These are phyloP conservation scores for Onychorhynchus coronatus DNA, from an alignment of 2,113 vertebrate species.

Conservation along the genomic window DNA sequence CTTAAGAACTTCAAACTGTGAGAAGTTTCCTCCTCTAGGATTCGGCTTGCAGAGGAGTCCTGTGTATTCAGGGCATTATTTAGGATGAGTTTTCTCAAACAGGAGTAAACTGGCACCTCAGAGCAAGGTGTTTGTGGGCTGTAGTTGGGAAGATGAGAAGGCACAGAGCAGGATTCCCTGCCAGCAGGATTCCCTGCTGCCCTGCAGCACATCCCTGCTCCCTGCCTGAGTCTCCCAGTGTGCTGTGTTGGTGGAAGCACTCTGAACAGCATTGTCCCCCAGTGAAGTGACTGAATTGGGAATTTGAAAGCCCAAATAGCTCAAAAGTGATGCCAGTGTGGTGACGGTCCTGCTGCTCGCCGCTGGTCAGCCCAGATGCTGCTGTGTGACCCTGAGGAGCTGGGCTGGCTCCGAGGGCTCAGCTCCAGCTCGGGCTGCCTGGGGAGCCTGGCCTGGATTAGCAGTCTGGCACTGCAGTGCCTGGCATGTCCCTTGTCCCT, in stretches of 20 bases:
- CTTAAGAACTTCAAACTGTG: not conserved
- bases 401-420: not conserved
- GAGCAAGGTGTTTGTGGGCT: not conserved
- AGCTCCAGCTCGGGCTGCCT: not conserved
- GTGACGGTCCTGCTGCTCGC: not conserved
- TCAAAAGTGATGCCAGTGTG: fast-evolving
- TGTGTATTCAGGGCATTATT: not conserved
- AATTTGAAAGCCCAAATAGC: not conserved
- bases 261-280: not conserved
- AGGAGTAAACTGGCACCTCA: not conserved
- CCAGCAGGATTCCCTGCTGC: not conserved
- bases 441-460: not conserved
- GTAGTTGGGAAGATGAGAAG: not conserved
- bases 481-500: not conserved
- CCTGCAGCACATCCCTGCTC: not conserved
- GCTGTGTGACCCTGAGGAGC: not conserved
- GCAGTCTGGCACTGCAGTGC: not conserved
- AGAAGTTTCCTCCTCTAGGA: not conserved
- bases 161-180: not conserved
- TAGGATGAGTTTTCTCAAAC: not conserved
- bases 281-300: not conserved
- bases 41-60: not conserved
- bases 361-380: not conserved
- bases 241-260: not conserved
- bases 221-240: not conserved